phyloP scores from a whole-genome alignment of 2,888 invertebrate genomes.

The Phorcus lineatus region DNA sequence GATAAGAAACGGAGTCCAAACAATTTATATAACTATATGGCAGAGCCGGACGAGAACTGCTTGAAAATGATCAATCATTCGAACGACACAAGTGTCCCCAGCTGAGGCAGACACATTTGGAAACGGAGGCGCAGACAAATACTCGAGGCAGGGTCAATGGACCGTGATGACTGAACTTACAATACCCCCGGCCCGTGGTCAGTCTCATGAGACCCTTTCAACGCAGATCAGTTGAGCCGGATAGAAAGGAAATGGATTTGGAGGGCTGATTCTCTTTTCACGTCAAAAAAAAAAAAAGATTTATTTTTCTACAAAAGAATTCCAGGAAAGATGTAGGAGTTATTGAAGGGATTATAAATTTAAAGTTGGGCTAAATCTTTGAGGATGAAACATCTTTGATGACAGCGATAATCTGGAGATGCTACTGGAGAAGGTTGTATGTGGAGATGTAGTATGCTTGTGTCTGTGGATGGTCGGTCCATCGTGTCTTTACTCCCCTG shows the following conservation, averaged over 20 bases:
- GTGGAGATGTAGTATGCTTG: neutral
- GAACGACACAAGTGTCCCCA: slow-evolving; percentile 21
- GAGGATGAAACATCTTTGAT: neutral
- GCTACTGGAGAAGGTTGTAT: neutral
- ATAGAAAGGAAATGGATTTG: slow-evolving; percentile 1
- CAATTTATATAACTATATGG: slow-evolving; percentile 47
- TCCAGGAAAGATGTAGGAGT: neutral
- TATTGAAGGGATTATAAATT: neutral
- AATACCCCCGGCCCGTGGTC: neutral
- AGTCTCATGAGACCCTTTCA: neutral
- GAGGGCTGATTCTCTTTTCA: neutral
- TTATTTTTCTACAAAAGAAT: slow-evolving; percentile 21
- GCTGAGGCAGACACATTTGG: slow-evolving; percentile 14
- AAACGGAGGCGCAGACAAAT: neutral
- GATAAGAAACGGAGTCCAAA: slow-evolving; percentile 39
- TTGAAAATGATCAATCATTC: slow-evolving; percentile 52
- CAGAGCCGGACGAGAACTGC: slow-evolving; percentile 49
- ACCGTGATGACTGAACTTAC: neutral
- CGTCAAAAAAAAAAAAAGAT: neutral
- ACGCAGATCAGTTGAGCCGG: neutral
- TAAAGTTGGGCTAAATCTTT: neutral
- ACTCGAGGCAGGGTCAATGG: neutral
- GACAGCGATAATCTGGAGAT: neutral
- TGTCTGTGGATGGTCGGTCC: neutral
- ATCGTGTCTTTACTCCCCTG: neutral